These are phyloP conservation scores for Ceramica pisi DNA, from an alignment of 2,888 invertebrate species.

Conservation along the genomic window DNA sequence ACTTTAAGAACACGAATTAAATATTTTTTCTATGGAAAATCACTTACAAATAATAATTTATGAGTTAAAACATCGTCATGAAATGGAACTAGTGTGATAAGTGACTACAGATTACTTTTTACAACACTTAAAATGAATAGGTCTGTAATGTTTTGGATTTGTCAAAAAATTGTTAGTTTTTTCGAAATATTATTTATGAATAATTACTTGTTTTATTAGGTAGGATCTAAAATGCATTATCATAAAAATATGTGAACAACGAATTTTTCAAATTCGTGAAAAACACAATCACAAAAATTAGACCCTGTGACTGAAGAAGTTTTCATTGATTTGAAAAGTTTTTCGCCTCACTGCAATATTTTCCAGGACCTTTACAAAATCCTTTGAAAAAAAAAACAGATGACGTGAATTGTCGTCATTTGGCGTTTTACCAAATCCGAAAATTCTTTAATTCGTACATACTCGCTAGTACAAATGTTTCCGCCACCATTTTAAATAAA, in stretches of 20 bases:
- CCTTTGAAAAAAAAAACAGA: neutral
- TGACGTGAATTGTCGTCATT: conserved; percentile 38
- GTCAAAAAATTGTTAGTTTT: neutral
- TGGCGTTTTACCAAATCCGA: conserved; percentile 25
- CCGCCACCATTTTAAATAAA: conserved; percentile 13
- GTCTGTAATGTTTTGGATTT: neutral
- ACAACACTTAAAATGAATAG: conserved; percentile 1
- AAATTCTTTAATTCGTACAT: conserved; percentile 47
- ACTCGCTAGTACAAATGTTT: conserved; percentile 55
- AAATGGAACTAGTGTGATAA: neutral
- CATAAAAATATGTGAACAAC: neutral
- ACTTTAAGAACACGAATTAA: neutral
- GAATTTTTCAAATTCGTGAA: neutral
- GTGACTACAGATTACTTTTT: neutral
- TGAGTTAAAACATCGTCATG: neutral
- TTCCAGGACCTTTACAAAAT: neutral
- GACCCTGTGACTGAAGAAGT: neutral
- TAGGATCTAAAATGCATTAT: neutral
- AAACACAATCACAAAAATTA: neutral
- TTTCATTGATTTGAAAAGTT: neutral
- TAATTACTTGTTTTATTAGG: neutral
- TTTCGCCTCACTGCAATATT: neutral
- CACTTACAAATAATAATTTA: neutral
- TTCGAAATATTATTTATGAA: neutral
- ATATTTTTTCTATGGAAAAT: neutral